A percentile compares a stretch with the other conserved stretches of the same genome.
These are phyloP conservation scores for Ceratina japonica DNA, from an alignment of 1,140 invertebrate species.

Conservation along the genomic window DNA sequence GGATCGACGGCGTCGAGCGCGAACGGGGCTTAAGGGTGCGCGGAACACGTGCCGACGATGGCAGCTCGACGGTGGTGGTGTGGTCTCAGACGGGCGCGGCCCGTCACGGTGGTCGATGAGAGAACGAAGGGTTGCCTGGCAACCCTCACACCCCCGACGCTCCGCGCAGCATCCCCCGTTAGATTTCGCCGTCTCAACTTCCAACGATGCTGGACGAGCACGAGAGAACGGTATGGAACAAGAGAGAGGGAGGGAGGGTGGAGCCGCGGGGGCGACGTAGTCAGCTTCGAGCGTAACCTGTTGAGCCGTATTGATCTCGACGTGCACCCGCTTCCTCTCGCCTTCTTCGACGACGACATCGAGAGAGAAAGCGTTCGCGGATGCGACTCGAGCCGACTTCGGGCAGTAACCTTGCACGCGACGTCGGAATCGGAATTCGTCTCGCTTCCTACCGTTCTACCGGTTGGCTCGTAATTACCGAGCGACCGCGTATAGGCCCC, in stretches of 20 bases:
- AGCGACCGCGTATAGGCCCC: background rate
- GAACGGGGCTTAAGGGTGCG: slow-evolving; percentile 46
- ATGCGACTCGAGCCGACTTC: slow-evolving; percentile 21
- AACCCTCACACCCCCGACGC: slow-evolving; percentile 64
- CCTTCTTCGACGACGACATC: slow-evolving; percentile 25
- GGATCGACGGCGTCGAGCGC: background rate
- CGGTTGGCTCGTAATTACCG: background rate
- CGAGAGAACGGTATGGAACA: background rate
- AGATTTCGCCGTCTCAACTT: slow-evolving; percentile 66
- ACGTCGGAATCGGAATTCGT: background rate
- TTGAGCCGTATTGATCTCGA: slow-evolving; percentile 70
- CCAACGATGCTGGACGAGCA: slow-evolving; percentile 13
- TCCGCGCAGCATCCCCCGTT: slow-evolving; percentile 55
- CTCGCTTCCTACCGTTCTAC: background rate
- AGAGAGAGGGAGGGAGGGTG: background rate
- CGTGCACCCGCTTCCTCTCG: slow-evolving; percentile 27
- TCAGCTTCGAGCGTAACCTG: slow-evolving; percentile 65
- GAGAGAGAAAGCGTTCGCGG: slow-evolving; percentile 36
- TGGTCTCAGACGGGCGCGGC: slow-evolving; percentile 64
- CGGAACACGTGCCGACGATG: slow-evolving; percentile 32
- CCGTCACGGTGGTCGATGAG: slow-evolving; percentile 66
- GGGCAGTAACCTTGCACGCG: slow-evolving; percentile 32
- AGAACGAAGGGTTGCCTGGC: slow-evolving; percentile 70
- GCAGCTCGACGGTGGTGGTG: slow-evolving; percentile 27
- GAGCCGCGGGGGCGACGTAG: slow-evolving; percentile 40